Conservation (phyloP, 2,797 vertebrate species). For the Morelia viridis region DNA sequence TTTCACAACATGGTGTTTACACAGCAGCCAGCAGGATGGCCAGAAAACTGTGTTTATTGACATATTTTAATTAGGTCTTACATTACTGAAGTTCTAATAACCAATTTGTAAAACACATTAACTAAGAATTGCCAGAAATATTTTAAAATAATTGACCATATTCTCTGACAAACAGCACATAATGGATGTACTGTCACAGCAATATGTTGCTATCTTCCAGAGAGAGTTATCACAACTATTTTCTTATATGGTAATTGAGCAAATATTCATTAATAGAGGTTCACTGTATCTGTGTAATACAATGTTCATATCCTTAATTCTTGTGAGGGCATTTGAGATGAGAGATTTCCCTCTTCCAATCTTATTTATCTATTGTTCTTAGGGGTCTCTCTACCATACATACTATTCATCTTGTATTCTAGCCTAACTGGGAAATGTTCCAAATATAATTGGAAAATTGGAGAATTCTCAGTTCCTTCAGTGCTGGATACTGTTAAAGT, state of each 20-base stretch:
- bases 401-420: background rate
- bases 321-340: background rate
- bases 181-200: constrained; percentile 5
- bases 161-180: background rate
- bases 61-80: fast-evolving
- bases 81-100: background rate
- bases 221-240: constrained; percentile 16
- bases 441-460: background rate
- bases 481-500: background rate
- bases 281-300: constrained; percentile 7
- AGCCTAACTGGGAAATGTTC: background rate
- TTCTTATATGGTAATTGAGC: constrained; percentile 34
- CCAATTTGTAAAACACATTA: constrained; percentile 44
- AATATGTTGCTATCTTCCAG: background rate
- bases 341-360: background rate
- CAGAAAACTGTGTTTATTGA: constrained; percentile 3
- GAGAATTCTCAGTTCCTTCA: background rate
- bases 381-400: background rate
- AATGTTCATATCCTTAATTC: background rate
- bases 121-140: constrained; percentile 37
- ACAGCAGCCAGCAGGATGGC: fast-evolving
- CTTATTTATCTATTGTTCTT: background rate
- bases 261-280: constrained; percentile 36
- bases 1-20: fast-evolving
- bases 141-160: constrained; percentile 32